Base-by-base conservation (phyloP, 2,797 vertebrate species). In the Acanthopagrus latus region DNA sequence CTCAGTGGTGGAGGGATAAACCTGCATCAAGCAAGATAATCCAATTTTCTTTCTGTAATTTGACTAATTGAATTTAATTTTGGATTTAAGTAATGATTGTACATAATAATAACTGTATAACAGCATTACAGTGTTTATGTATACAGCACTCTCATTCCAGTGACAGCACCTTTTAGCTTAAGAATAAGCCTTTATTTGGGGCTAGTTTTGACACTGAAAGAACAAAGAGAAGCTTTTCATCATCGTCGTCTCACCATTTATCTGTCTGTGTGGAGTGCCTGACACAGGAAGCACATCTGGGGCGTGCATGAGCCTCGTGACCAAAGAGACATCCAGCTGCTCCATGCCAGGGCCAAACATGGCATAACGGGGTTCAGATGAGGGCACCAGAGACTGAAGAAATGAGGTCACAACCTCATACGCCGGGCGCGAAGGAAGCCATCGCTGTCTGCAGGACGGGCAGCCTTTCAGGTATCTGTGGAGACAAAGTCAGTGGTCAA, bases 341-440 rank as follows among this genome's bases (percentile, higher is more conserved):
- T 99, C 98, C 85, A 99, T 95, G 52, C 98, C 98, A 0, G 97
- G 96, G 18, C 98, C 98, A 78, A 99, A 97, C 97, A 99, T 99
- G 62, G 96, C 97, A 63, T 97, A 98, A 63, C 97, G 95, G 12
- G 97, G 97, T 75, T 99, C 97, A 43, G 95, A 65, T 9, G 94
- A 94, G 10, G 93, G 90, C 64, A 97, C 96, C 84, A 99, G 78
- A 0, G 95, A 97, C 8, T 97, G 96, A 71, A 98, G 89, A 90
- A 99, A 97, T 0, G 95, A 97, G 8, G 96, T 95, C 56, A 98
- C 92, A 0, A 95, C 80, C 50, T 93, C 91, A 20, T 97, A 96
- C 0, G 94, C 65, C 0, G 95, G 92, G 58, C 91, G 93, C 12
- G 90, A 94, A 2, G 95, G 93, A 74, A 94, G 95, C 88, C 90